These are phyloP conservation scores for Oxycera nigricornis DNA, from an alignment of 2,888 invertebrate genomes.

Conservation along the genomic window DNA sequence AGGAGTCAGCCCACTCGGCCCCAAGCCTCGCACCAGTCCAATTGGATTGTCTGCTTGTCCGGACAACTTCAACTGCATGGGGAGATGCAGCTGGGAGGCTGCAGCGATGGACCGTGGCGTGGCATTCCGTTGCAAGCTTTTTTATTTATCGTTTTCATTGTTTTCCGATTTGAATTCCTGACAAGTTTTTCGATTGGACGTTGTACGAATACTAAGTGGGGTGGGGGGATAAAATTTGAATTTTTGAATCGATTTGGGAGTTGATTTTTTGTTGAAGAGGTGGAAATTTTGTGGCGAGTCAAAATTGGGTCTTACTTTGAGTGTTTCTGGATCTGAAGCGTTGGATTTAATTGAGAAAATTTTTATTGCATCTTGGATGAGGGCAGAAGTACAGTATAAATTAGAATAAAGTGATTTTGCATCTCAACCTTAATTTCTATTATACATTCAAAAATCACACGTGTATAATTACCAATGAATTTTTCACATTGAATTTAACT, in stretches of 20 bases:
- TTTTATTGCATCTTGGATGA: background rate
- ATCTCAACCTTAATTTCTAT: background rate
- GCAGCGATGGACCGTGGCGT: too few relatives aligned
- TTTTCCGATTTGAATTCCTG: slow-evolving; percentile 12
- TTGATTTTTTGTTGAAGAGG: too few relatives aligned
- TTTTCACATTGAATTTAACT: too few relatives aligned
- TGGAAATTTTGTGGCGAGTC: background rate
- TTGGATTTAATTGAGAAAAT: background rate
- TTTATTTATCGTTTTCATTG: background rate
- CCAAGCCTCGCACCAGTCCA: slow-evolving; percentile 16
- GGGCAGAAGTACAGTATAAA: background rate
- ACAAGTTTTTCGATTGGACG: slow-evolving; percentile 33
- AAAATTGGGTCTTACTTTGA: too few relatives aligned
- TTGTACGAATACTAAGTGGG: background rate
- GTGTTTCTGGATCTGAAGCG: too few relatives aligned
- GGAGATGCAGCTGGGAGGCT: slow-evolving; percentile 19
- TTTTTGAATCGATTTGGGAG: slow-evolving; percentile 11
- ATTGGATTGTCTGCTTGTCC: slow-evolving; percentile 30
- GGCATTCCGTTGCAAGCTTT: background rate
- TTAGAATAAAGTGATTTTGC: background rate
- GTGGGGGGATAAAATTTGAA: background rate
- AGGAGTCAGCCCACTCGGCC: slow-evolving; percentile 15
- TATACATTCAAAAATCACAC: too few relatives aligned
- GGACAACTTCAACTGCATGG: too few relatives aligned
- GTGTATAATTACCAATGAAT: too few relatives aligned